Percentiles rank a stretch among this genome's conserved stretches.
These are phyloP conservation scores for Lytechinus variegatus DNA, from an alignment of 35 echinoderm and acorn worm genomes.

Conservation along the genomic window DNA sequence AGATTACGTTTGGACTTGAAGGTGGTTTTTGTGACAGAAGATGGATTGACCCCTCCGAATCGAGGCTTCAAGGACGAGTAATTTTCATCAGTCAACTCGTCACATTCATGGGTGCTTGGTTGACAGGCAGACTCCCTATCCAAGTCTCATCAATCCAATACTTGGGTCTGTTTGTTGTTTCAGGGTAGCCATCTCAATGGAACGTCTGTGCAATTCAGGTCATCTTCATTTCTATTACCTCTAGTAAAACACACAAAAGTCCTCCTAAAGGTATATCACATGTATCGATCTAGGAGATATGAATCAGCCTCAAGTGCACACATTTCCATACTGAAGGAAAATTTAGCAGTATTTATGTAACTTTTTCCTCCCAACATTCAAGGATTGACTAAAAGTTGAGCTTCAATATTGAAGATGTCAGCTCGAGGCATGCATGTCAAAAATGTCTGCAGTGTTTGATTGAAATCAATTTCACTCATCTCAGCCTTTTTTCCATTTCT, in stretches of 20 bases:
- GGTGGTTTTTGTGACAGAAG: not conserved
- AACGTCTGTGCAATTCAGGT: not conserved
- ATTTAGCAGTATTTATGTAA: conserved; percentile 7
- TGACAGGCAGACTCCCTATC: conserved; percentile 26
- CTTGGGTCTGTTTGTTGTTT: conserved; percentile 16
- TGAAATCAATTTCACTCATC: conserved; percentile 6
- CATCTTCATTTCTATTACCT: conserved; percentile 30
- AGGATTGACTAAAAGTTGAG: not conserved
- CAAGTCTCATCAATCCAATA: not conserved
- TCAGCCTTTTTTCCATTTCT: not conserved
- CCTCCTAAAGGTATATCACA: conserved; percentile 7
- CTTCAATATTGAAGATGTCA: not conserved
- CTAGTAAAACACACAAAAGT: conserved; percentile 25
- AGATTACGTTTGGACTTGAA: conserved; percentile 20
- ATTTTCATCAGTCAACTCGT: conserved; percentile 47
- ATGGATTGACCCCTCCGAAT: conserved; percentile 32
- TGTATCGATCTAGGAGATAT: not conserved
- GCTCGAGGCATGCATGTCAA: not conserved
- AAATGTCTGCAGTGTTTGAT: not conserved
- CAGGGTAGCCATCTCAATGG: not conserved
- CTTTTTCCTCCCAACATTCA: not conserved
- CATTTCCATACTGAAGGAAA: conserved; percentile 4
- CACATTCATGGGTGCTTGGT: conserved; percentile 6
- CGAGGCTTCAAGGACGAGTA: conserved; percentile 4
- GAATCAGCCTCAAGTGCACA: not conserved